phyloP scores from a whole-genome alignment of 2,888 invertebrate genomes.

The Drosophila borborema region DNA sequence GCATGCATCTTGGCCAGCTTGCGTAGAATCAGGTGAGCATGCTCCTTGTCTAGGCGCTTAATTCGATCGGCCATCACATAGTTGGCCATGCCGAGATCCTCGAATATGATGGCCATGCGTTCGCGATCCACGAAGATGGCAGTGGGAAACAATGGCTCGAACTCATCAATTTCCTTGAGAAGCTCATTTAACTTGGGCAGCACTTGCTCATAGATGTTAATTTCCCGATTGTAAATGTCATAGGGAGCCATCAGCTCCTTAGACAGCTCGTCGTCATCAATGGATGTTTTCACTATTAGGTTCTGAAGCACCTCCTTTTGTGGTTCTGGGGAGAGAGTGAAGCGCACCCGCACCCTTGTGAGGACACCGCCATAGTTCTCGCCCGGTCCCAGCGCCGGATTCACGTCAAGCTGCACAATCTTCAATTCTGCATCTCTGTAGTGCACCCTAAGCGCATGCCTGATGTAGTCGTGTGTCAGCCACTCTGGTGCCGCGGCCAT shows the following conservation, averaged over 20 bases:
- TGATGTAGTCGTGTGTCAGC: slow-evolving; percentile 78
- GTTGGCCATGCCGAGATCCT: slow-evolving; percentile 76
- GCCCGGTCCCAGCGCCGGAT: slow-evolving; percentile 80
- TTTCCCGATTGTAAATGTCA: slow-evolving; percentile 83
- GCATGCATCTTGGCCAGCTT: slow-evolving; percentile 86
- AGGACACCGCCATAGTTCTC: slow-evolving; percentile 83
- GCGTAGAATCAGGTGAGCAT: slow-evolving; percentile 83
- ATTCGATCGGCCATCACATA: slow-evolving; percentile 82
- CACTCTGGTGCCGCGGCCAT: slow-evolving; percentile 75
- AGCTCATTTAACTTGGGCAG: slow-evolving; percentile 79
- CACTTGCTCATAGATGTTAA: slow-evolving; percentile 82
- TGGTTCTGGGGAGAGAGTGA: slow-evolving; percentile 35
- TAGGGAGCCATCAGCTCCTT: slow-evolving; percentile 79
- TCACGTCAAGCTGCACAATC: slow-evolving; percentile 58
- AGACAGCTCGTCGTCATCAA: slow-evolving; percentile 78
- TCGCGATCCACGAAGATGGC: slow-evolving; percentile 80
- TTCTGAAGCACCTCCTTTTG: slow-evolving; percentile 33
- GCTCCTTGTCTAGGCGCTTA: slow-evolving; percentile 84
- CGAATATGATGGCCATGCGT: slow-evolving; percentile 81
- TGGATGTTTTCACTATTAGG: slow-evolving; percentile 80
- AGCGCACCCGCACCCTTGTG: slow-evolving; percentile 67
- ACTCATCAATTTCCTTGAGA: slow-evolving; percentile 69
- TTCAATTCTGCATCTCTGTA: slow-evolving; percentile 66
- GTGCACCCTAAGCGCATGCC: slow-evolving; percentile 63
- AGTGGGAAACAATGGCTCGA: slow-evolving; percentile 78